phyloP scores from a whole-genome alignment of 2,797 vertebrate species.

The Sylvia borin region DNA sequence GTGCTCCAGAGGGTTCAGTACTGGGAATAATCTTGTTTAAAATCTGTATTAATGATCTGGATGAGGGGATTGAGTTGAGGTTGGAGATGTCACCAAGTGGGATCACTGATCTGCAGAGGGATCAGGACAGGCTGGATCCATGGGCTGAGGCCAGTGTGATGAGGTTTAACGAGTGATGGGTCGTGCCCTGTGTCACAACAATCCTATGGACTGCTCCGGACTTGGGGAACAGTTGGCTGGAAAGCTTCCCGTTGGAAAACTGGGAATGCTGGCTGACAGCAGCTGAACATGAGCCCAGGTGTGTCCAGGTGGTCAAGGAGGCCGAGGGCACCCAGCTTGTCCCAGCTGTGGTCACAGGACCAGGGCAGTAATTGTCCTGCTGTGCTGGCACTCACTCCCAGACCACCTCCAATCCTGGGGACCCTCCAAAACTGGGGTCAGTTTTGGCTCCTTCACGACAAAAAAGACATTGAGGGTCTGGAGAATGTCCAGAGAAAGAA shows the following conservation, averaged over 20 bases:
- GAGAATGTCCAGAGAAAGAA: not conserved
- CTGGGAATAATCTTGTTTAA: not conserved
- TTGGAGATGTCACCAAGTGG: not conserved
- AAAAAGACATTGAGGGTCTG: not conserved
- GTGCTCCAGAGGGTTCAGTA: not conserved
- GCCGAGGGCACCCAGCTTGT: not conserved
- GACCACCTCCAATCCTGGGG: not conserved
- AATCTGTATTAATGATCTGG: not conserved
- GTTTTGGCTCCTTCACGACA: not conserved
- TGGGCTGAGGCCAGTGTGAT: accelerated
- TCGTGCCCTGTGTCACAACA: too few species aligned
- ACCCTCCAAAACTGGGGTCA: not conserved
- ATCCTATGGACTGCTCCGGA: accelerated
- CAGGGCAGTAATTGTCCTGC: too few species aligned
- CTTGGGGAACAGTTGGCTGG: not conserved
- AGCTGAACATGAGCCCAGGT: not conserved
- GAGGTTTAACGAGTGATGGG: not conserved
- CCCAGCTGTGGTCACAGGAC: not conserved
- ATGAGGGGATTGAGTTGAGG: not conserved
- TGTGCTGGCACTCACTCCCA: not conserved
- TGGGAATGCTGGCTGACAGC: not conserved
- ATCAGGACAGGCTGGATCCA: not conserved
- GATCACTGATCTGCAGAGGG: not conserved
- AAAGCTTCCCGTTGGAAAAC: not conserved
- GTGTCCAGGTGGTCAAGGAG: not conserved